A percentile compares a stretch with the other conserved stretches of the same genome.
These are phyloP conservation scores for Drosophila ironensis DNA, from an alignment of 1,140 invertebrate species.

Conservation along the genomic window DNA sequence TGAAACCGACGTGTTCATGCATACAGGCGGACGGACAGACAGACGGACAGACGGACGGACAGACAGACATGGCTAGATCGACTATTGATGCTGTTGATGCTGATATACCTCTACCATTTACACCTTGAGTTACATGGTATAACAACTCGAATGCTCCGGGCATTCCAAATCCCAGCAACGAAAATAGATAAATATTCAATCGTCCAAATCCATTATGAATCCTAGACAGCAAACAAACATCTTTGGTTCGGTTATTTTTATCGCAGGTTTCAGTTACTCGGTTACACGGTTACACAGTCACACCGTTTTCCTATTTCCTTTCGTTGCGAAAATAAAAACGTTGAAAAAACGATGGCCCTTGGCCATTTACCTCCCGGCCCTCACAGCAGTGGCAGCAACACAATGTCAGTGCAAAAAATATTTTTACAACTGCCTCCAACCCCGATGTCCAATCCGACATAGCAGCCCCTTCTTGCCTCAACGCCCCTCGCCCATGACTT, in stretches of 20 bases:
- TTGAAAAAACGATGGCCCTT: constrained; percentile 1
- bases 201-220: constrained; percentile 20
- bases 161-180: too few relatives aligned
- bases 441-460: too few relatives aligned
- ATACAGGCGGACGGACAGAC: too few relatives aligned
- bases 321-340: too few relatives aligned
- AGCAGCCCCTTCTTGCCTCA: too few relatives aligned
- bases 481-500: neutral
- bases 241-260: constrained; percentile 30
- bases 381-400: neutral
- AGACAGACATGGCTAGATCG: too few relatives aligned
- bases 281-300: neutral
- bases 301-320: neutral
- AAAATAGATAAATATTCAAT: constrained; percentile 21
- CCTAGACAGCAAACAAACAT: constrained; percentile 34
- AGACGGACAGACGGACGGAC: too few relatives aligned
- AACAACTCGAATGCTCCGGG: too few relatives aligned
- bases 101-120: too few relatives aligned
- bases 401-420: constrained; percentile 21
- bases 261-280: constrained; percentile 26
- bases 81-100: too few relatives aligned
- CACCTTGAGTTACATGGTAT: too few relatives aligned
- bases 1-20: too few relatives aligned
- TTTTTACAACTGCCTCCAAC: constrained; percentile 22
- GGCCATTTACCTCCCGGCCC: constrained; percentile 21